A percentile compares a stretch with the other conserved stretches of the same genome.
These are phyloP conservation scores for Ethmia dodecea DNA, from an alignment of 2,888 invertebrate species.

Conservation along the genomic window DNA sequence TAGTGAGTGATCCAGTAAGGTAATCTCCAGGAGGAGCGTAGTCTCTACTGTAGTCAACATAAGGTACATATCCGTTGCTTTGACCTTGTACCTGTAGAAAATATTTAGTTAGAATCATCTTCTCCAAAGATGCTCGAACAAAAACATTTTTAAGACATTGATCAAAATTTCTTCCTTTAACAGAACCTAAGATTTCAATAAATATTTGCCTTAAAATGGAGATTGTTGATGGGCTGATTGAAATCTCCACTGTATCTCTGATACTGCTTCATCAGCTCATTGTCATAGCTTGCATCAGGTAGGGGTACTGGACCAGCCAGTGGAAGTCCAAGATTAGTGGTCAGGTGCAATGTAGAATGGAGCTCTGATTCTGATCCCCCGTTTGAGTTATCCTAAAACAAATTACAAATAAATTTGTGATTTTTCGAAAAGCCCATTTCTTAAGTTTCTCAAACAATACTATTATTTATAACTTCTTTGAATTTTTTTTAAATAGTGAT, in stretches of 20 bases:
- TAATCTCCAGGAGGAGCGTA: conserved; percentile 86
- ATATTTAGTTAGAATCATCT: background rate
- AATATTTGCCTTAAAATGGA: conserved; percentile 75
- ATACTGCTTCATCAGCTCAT: conserved; percentile 62
- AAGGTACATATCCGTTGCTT: conserved; percentile 92
- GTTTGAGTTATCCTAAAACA: conserved; percentile 68
- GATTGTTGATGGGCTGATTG: conserved; percentile 80
- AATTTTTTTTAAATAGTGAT: no score
- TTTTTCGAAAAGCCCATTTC: no score
- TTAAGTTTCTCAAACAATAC: no score
- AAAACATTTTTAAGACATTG: no score
- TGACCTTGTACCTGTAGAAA: conserved; percentile 36
- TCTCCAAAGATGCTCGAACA: background rate
- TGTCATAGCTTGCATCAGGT: conserved; percentile 80
- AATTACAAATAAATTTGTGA: no score
- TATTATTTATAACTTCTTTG: no score
- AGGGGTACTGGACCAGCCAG: conserved; percentile 88
- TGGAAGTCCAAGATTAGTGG: conserved; percentile 79
- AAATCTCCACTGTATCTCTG: conserved; percentile 85
- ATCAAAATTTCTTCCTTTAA: no score
- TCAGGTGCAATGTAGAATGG: conserved; percentile 54
- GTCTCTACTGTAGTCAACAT: conserved; percentile 92
- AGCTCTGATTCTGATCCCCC: conserved; percentile 75
- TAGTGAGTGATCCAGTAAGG: conserved; percentile 49
- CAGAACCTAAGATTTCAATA: no score